phyloP scores from a whole-genome alignment of 2,797 vertebrate genomes.

The Sebastes trivittatus region DNA sequence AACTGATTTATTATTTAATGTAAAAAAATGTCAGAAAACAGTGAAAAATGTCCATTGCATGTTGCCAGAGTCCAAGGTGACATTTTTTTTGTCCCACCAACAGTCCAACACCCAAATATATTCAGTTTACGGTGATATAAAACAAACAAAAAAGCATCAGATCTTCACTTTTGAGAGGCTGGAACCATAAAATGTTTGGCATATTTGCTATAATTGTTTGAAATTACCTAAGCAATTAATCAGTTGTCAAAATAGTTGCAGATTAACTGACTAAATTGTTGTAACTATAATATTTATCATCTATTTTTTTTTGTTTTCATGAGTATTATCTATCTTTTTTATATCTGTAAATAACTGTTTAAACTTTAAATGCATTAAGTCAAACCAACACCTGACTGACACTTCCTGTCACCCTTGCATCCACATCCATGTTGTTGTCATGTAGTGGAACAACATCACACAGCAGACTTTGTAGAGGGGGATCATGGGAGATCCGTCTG shows the following conservation, averaged over 20 bases:
- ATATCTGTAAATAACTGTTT: not conserved
- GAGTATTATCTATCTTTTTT: not conserved
- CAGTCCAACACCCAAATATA: not conserved
- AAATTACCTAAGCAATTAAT: not conserved
- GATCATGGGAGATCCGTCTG: conserved; percentile 66
- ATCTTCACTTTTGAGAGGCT: not conserved
- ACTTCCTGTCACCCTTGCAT: conserved; percentile 19
- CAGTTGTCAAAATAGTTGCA: not conserved
- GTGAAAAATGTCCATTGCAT: not conserved
- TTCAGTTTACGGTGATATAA: not conserved
- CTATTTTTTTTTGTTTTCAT: not conserved
- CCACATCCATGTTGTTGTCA: conserved; percentile 40
- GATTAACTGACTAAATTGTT: not conserved
- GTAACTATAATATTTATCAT: not conserved
- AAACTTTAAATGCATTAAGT: not conserved
- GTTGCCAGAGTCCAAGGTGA: not conserved
- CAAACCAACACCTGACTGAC: conserved; percentile 4
- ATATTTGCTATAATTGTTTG: not conserved
- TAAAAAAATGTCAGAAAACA: not conserved
- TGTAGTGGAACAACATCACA: conserved; percentile 61
- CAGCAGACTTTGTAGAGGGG: conserved; percentile 39
- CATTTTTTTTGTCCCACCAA: not conserved
- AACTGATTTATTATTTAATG: too few relatives aligned
- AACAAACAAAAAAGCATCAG: not conserved
- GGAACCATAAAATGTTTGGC: not conserved